A percentile compares a stretch with the other conserved stretches of the same genome.
These are phyloP conservation scores for Phoxinus dragarum DNA, from an alignment of 2,797 vertebrate species.

Conservation along the genomic window DNA sequence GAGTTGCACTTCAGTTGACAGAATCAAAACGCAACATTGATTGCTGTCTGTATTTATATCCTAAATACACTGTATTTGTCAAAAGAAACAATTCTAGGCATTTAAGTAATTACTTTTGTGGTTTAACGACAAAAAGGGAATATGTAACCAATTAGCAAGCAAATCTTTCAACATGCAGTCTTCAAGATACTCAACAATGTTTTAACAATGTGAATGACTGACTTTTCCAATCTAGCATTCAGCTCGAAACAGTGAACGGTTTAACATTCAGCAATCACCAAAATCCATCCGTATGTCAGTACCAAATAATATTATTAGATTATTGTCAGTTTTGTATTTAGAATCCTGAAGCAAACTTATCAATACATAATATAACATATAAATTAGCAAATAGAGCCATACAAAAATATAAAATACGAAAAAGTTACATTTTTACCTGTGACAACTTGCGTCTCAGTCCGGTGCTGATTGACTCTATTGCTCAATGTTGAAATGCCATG, in stretches of 20 bases:
- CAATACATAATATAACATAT: background rate
- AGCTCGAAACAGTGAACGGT: conserved; percentile 6
- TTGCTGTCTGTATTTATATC: background rate
- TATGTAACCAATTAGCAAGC: background rate
- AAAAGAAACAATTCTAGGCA: background rate
- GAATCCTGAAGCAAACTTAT: background rate
- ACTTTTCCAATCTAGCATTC: background rate
- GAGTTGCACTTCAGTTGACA: background rate
- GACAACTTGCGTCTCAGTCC: conserved; percentile 6
- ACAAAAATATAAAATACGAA: background rate
- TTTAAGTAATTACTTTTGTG: background rate
- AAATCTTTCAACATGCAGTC: conserved; percentile 4
- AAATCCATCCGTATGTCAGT: background rate
- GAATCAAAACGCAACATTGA: background rate
- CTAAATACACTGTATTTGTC: too few species aligned
- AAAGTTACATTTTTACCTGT: conserved; percentile 9
- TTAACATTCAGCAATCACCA: conserved; percentile 3
- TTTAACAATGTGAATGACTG: background rate
- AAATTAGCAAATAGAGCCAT: background rate
- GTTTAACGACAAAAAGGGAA: background rate
- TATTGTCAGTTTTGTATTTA: background rate
- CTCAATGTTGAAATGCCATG: conserved; percentile 51
- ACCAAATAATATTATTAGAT: background rate
- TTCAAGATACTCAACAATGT: background rate
- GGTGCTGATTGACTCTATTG: conserved; percentile 15